A percentile compares a stretch with the other conserved stretches of the same genome.
These are phyloP conservation scores for Parauchenoglanis ngamensis DNA, from an alignment of 2,797 vertebrate genomes.

Conservation along the genomic window DNA sequence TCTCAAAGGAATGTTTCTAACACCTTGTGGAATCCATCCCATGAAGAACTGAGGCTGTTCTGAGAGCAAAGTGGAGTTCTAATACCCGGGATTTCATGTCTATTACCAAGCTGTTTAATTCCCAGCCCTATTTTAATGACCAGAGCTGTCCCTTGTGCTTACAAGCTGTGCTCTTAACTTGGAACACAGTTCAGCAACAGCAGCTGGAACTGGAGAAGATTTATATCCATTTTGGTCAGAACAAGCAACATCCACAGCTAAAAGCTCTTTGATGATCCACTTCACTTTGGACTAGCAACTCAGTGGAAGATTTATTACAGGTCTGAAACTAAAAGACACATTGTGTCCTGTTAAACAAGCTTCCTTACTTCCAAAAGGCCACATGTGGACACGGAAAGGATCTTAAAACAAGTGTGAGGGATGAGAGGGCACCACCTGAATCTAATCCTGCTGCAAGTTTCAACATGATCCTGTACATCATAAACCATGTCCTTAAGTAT, in stretches of 20 bases:
- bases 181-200: neutral
- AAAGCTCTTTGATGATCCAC: slow-evolving; percentile 25
- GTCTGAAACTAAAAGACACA: slow-evolving; percentile 16
- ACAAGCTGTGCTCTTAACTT: neutral
- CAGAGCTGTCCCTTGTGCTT: neutral
- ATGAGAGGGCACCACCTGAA: neutral
- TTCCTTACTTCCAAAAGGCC: slow-evolving; percentile 6
- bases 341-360: slow-evolving; percentile 13
- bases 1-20: neutral
- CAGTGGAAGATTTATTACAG: slow-evolving; percentile 38
- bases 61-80: no score
- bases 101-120: neutral
- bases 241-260: slow-evolving; percentile 11
- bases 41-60: neutral
- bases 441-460: neutral
- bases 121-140: neutral
- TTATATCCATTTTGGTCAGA: slow-evolving; percentile 15
- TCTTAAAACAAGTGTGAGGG: neutral
- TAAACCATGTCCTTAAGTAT: neutral
- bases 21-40: neutral
- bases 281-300: slow-evolving; percentile 22
- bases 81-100: neutral
- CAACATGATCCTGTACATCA: neutral
- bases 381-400: neutral
- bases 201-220: slow-evolving; percentile 8